These are phyloP conservation scores for Drosophila sp. DNA, from an alignment of 1,140 invertebrate species.

Conservation along the genomic window DNA sequence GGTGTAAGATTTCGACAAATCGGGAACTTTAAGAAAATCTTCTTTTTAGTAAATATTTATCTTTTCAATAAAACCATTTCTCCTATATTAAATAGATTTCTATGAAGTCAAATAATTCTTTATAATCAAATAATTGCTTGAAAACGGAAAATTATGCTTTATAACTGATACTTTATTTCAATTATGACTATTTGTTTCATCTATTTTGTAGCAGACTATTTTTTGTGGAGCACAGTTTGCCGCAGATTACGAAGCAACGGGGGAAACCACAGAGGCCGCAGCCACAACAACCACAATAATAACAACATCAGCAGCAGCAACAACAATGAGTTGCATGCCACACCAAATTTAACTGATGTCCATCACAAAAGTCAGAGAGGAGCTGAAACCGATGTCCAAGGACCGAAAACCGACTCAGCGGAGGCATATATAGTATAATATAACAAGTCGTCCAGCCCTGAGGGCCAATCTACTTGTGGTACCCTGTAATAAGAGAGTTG, in stretches of 20 bases:
- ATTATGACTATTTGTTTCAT: not conserved
- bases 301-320: too few species aligned
- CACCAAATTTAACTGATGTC: slow-evolving; percentile 1
- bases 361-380: not conserved
- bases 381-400: too few species aligned
- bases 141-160: not conserved
- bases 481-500: slow-evolving; percentile 16
- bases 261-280: slow-evolving; percentile 6
- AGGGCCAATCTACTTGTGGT: slow-evolving; percentile 31
- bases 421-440: slow-evolving; percentile 3
- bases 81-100: too few species aligned
- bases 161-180: not conserved
- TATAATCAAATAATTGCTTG: not conserved
- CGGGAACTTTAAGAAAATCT: too few species aligned
- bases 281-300: slow-evolving; percentile 1
- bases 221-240: not conserved
- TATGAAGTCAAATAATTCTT: too few species aligned
- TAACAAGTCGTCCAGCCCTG: slow-evolving; percentile 13
- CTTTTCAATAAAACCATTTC: too few species aligned
- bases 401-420: not conserved
- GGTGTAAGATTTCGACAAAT: too few species aligned
- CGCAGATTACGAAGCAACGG: slow-evolving; percentile 6
- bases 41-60: too few species aligned
- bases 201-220: not conserved
- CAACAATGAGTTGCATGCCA: too few species aligned